Percentiles rank a stretch among this genome's conserved stretches.
Conservation (phyloP, 2,113 vertebrate species). For the Struthidea cinerea region DNA sequence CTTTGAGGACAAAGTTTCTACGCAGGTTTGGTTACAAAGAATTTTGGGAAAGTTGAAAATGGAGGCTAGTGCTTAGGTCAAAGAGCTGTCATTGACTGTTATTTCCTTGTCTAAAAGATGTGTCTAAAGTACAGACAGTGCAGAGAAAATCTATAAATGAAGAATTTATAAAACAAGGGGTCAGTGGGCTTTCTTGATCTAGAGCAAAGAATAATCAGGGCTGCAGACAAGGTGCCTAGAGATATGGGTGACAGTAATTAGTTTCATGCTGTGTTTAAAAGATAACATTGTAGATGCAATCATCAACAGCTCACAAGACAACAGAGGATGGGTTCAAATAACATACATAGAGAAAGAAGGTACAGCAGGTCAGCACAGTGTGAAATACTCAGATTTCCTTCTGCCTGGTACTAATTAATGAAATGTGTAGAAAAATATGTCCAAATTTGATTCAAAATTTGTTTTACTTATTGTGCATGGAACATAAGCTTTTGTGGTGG, state of each 20-base stretch:
- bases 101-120: not conserved
- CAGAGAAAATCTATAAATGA: not conserved
- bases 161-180: not conserved
- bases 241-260: conserved; percentile 12
- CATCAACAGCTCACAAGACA: not conserved
- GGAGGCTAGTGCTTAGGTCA: not conserved
- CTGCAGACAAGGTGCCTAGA: not conserved
- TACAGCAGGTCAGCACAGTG: not conserved
- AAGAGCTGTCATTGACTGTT: not conserved
- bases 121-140: not conserved
- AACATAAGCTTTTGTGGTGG: not conserved
- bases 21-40: not conserved
- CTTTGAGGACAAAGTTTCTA: not conserved
- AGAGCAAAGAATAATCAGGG: not conserved
- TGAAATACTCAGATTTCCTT: not conserved
- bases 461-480: not conserved
- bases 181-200: not conserved
- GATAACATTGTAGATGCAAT: not conserved
- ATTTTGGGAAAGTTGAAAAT: not conserved
- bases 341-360: not conserved
- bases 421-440: not conserved
- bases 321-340: not conserved
- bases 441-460: not conserved
- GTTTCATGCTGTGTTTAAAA: conserved; percentile 34
- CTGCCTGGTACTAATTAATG: not conserved